A percentile compares a stretch with the other conserved stretches of the same genome.
These are phyloP conservation scores for Ectemnius lituratus DNA, from an alignment of 2,888 invertebrate genomes.

Conservation along the genomic window DNA sequence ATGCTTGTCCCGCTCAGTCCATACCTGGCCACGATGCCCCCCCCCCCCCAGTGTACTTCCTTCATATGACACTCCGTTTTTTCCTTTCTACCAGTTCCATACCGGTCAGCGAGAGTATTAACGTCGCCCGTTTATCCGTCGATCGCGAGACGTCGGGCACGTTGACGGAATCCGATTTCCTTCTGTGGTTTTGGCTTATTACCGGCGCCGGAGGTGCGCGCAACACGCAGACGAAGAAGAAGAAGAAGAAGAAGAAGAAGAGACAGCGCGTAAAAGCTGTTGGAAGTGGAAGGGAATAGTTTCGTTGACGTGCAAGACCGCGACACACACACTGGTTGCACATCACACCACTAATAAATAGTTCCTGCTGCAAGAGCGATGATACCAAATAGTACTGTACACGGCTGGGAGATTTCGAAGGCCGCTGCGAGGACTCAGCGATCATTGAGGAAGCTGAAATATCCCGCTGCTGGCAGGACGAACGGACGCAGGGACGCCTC, in stretches of 20 bases:
- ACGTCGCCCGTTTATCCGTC: slow-evolving; percentile 48
- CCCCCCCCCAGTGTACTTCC: slow-evolving; percentile 7
- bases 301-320: slow-evolving; percentile 38
- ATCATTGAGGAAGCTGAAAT: slow-evolving; percentile 28
- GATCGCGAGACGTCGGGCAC: slow-evolving; percentile 42
- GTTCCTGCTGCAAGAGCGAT: slow-evolving; percentile 74
- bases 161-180: slow-evolving; percentile 35
- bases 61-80: slow-evolving; percentile 13
- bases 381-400: slow-evolving; percentile 73
- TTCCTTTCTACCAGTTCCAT: slow-evolving; percentile 18
- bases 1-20: slow-evolving; percentile 44
- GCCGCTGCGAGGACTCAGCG: slow-evolving; percentile 18
- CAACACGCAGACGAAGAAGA: not conserved
- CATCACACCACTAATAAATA: slow-evolving; percentile 58
- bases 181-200: not conserved
- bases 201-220: too few species aligned
- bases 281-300: slow-evolving; percentile 14
- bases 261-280: not conserved
- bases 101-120: slow-evolving; percentile 34
- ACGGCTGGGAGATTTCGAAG: slow-evolving; percentile 27
- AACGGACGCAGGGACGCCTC: slow-evolving; percentile 15
- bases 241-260: not conserved
- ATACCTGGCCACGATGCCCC: slow-evolving; percentile 25
- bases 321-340: too few species aligned
- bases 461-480: slow-evolving; percentile 24